Base-by-base conservation (phyloP, 2,113 vertebrate species). In the Apodemus sylvaticus region DNA sequence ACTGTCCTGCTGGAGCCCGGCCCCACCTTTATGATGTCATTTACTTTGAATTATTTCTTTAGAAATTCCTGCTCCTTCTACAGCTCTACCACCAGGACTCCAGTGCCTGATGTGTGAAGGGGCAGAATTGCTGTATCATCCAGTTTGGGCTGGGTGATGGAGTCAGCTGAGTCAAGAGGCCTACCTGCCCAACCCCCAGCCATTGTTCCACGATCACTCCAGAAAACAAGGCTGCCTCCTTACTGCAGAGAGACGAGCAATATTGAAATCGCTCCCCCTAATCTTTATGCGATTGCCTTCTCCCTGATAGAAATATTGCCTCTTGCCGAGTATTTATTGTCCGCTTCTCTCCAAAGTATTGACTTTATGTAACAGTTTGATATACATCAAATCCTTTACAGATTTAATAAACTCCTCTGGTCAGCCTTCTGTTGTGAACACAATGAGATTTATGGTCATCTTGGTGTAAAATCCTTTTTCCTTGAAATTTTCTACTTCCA, bases 391-490 rank as follows among this genome's bases (percentile, higher is more conserved):
- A 98, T 98, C 98, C 98, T 98, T 98, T 98, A 96, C 97, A 96
- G 98, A 98, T 98, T 98, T 99, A 98, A 99, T 99, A 99, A 99
- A 99, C 98, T 98, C 98, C 97, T 98, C 98, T 98, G 98, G 98
- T 98, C 98, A 98, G 98, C 98, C 98, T 98, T 95, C 98, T 97
- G 98, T 98, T 98, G 98, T 99, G 98, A 98, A 98, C 98, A 98
- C 98, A 97, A 97, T 96, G 98, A 98, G 98, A 99, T 99, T 99
- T 98, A 99, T 98, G 98, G 98, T 95, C 94, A 92, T 97, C 98
- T 98, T 91, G 96, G 97, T 93, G 96, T 96, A 98, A 98, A 98
- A 97, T 95, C 97, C 97, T 98, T 98, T 98, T 97, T 98, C 0
- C 82, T 98, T 97, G 97, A 98, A 98, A 98, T 98, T 98, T 97